These are phyloP conservation scores for Coleophora flavipennella DNA, from an alignment of 2,888 invertebrate genomes.

Conservation along the genomic window DNA sequence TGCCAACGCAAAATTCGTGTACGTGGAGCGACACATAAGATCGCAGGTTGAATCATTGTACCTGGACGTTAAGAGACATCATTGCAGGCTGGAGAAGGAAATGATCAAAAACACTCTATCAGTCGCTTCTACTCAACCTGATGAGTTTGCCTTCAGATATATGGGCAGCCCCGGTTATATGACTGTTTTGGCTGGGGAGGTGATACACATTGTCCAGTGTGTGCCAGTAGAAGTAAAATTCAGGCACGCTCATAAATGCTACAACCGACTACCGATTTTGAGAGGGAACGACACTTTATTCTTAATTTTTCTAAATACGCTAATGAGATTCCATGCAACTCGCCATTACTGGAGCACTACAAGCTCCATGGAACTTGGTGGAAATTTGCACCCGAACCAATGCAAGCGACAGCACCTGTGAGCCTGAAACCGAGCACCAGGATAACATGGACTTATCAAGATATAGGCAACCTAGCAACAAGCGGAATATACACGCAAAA, in stretches of 20 bases:
- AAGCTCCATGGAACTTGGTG: background rate
- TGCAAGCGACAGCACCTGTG: background rate
- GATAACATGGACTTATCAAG: background rate
- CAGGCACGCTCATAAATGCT: background rate
- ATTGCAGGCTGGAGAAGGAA: too few relatives aligned
- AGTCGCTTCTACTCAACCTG: background rate
- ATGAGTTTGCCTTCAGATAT: conserved; percentile 1
- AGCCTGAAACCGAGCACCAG: background rate
- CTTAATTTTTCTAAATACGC: background rate
- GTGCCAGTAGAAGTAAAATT: background rate
- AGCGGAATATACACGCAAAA: background rate
- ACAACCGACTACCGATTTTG: background rate
- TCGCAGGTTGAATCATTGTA: too few relatives aligned
- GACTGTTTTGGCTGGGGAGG: background rate
- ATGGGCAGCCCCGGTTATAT: background rate
- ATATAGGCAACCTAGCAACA: background rate
- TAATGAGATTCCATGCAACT: background rate
- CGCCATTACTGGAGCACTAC: background rate
- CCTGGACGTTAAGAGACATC: too few relatives aligned
- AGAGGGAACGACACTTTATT: background rate
- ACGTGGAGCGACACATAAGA: too few relatives aligned
- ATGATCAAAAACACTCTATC: too few relatives aligned
- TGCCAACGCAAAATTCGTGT: too few relatives aligned
- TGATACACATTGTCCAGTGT: conserved; percentile 1
- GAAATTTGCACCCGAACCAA: background rate